Evolutionary conservation across 2,888 invertebrate species (phyloP), one percentile per base, ranked within the genome.

Genomic region (Amphipoea oculea): DNA sequence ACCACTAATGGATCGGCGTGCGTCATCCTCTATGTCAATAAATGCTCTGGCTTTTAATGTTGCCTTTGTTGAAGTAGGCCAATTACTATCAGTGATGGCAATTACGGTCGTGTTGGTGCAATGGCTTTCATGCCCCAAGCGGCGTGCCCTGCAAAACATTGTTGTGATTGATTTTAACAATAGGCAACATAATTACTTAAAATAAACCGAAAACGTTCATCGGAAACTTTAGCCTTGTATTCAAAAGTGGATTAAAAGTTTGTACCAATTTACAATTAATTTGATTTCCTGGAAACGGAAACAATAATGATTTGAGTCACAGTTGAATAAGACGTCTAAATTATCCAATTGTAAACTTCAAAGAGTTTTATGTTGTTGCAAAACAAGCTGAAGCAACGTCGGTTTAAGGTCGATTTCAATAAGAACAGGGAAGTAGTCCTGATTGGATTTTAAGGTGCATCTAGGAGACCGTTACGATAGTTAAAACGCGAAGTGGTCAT

Each of bases 21-120:
- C 92, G 93, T 94, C 94, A 94, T 93, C 90, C 91, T 92, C 92
- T 93, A 92, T 94, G 93, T 94, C 95, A 95, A 95, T 95, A 94
- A 92, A 93, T 91, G 91, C 90, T 89, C 90, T 84, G 90, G 93
- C 94, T 93, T 95, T 95, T 94, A 95, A 95, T 94, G 92, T 89
- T 91, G 91, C 93, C 92, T 93, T 95, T 95, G 93, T 95, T 95
- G 92, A 94, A 94, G 92, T 93, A 93, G 92, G 91, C 91, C 93
- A 95, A 94, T 95, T 94, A 95, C 94, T 92, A 94, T 90, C 91
- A 90, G 86, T 89, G 87, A 89, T 89, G 90, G 92, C 91, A 92
- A 93, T 94, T 92, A 94, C 88, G 87, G 87, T 85, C 82, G 83
- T 90, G 89, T 92, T 90, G 88, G 85, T 90, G 91, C 88, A 91